Conservation (phyloP, 2,113 vertebrate genomes). For the Pelmatolapia mariae region DNA sequence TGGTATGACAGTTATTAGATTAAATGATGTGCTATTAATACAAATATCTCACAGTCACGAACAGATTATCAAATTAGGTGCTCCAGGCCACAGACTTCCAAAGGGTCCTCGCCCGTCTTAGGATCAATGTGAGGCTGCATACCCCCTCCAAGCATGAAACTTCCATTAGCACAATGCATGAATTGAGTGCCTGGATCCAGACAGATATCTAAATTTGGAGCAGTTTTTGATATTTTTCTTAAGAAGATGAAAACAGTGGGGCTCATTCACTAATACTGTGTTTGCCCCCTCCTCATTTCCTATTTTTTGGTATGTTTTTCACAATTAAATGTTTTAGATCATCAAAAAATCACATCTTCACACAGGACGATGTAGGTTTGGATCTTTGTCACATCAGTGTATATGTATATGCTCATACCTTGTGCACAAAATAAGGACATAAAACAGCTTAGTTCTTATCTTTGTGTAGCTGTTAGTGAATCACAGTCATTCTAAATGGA, state of each 20-base stretch:
- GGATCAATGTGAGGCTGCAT: not conserved
- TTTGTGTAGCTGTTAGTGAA: not conserved
- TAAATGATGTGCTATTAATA: not conserved
- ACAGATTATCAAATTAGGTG: not conserved
- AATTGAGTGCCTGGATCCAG: not conserved
- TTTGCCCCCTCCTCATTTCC: not conserved
- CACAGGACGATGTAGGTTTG: not conserved
- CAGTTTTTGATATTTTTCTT: not conserved
- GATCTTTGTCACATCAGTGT: not conserved
- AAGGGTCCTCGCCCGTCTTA: not conserved
- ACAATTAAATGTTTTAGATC: not conserved
- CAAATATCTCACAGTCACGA: not conserved
- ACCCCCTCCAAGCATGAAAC: not conserved
- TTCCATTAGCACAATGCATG: not conserved
- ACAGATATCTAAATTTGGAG: not conserved
- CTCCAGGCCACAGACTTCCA: not conserved
- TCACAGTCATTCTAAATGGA: not conserved
- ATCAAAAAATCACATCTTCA: not conserved
- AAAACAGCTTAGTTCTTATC: not conserved
- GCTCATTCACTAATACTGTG: not conserved
- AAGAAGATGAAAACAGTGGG: not conserved
- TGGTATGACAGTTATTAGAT: not conserved
- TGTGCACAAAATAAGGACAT: not conserved
- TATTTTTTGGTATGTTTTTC: not conserved
- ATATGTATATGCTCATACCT: not conserved